Percentiles rank a stretch among this genome's conserved stretches.
Conservation (phyloP, 53 echinoderm and acorn worm genomes). For the Pentamera pediparva region DNA sequence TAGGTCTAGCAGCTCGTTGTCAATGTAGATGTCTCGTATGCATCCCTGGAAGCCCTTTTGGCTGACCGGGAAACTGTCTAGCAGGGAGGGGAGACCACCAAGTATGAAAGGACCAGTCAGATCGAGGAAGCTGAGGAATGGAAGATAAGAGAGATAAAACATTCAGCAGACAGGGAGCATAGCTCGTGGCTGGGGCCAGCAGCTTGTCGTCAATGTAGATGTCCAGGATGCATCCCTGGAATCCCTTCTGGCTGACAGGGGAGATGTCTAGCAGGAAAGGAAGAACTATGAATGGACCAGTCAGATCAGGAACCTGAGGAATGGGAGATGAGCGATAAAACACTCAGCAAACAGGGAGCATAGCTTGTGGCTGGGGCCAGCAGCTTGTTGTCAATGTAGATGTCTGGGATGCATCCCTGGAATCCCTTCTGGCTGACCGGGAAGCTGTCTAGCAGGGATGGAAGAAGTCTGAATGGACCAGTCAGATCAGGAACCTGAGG, state of each 20-base stretch:
- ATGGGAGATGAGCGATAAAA: too few species aligned
- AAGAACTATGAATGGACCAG: too few species aligned
- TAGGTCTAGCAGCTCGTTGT: conserved; percentile 72
- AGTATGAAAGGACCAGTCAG: conserved; percentile 80
- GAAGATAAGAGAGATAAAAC: conserved; percentile 40
- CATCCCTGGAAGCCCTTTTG: conserved; percentile 84
- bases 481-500: too few species aligned
- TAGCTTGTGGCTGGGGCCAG: conserved; percentile 76
- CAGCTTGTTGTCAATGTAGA: conserved; percentile 73
- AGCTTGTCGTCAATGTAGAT: conserved; percentile 72
- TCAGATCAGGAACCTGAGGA: too few species aligned
- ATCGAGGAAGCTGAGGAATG: conserved; percentile 51
- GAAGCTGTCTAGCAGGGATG: conserved; percentile 69
- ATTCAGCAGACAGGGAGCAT: too few species aligned
- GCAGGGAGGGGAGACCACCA: conserved; percentile 77
- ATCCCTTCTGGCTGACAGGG: too few species aligned
- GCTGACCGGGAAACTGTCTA: conserved; percentile 71
- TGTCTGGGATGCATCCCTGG: conserved; percentile 76
- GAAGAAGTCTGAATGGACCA: conserved; percentile 78
- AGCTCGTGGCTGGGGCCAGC: conserved; percentile 64
- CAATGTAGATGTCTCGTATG: conserved; percentile 76
- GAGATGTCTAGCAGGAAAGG: too few species aligned
- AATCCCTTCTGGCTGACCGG: conserved; percentile 77
- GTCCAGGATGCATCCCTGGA: too few species aligned
- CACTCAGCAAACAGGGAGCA: too few species aligned